These are phyloP conservation scores for Phymanthus crucifer DNA, from an alignment of 92 coral and sea anemone species.

Conservation along the genomic window DNA sequence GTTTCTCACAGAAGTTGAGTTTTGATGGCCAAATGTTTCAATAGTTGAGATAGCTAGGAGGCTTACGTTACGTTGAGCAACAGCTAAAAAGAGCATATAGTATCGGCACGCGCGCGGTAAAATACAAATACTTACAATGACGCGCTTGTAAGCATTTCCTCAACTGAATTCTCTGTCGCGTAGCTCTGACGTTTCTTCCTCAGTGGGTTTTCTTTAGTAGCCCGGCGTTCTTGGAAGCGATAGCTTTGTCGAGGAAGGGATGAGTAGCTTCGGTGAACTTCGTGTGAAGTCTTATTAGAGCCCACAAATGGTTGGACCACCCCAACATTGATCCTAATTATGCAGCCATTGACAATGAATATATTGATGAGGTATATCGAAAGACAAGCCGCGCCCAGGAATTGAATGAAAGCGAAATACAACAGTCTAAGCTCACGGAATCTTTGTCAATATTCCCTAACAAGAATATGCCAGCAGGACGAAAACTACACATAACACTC, in stretches of 20 bases:
- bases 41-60: neutral
- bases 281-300: conserved; percentile 1
- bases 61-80: neutral
- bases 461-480: neutral
- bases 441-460: no score
- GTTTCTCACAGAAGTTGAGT: neutral
- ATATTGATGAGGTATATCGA: conserved; percentile 8
- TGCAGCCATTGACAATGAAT: conserved; percentile 23
- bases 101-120: conserved; percentile 16
- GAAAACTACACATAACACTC: neutral
- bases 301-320: conserved; percentile 12
- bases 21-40: neutral
- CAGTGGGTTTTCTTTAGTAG: neutral
- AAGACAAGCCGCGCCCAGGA: conserved; percentile 26
- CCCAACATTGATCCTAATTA: neutral
- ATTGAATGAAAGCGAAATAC: conserved; percentile 30
- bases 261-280: neutral
- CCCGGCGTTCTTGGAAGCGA: neutral
- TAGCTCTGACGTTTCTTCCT: neutral
- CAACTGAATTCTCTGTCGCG: neutral
- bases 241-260: neutral
- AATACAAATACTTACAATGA: conserved; percentile 46
- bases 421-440: conserved; percentile 34
- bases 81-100: neutral
- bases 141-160: conserved; percentile 35